Evolutionary conservation across 2,113 vertebrate genomes (phyloP), one percentile per base, ranked within the genome.

Genomic region (Tragelaphus imberbis): DNA sequence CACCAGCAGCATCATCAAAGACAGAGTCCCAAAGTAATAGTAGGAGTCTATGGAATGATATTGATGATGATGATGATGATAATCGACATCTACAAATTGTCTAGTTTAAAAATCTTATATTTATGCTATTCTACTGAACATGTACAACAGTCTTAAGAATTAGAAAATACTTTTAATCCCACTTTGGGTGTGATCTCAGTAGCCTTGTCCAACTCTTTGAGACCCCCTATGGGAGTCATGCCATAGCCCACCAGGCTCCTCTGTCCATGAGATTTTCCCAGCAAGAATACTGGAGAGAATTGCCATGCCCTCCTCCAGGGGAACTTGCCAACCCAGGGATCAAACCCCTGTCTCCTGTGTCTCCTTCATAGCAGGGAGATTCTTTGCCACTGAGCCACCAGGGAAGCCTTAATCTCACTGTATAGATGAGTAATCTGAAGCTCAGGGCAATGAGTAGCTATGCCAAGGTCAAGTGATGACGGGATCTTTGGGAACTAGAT

Each of bases 1-100:
- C 3, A 61, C 3, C 12, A 71, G 49, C 4, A 53, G 0, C 7
- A 11, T 56, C 16, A 11, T 44, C 27, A 53, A 63, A 56, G 19
- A 51, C 5, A 51, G 13, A 56, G n/a, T 47, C 14, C 5, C 59
- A 17, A 27, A 90, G 13, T 12, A 80, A 59, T 1, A 55, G 3
- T 5, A 58, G 16, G 9, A 59, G 3, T 9, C 27, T 3, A 2
- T 40, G 2, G 2, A 21, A 11, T 12, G 13, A 40, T 2, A 25
- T 13, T 4, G 9, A 53, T 3, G 33, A 28, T 28, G 63, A 21
- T 3, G 14, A 7, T 16, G 49, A 28, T n/a, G 11, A 53, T 1
- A 80, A 12, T 6, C 51, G 13, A 15, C 1, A n/a, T 15, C 33
- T 15, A 33, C 5, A 12, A 17, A 4, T 1, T 33, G 3, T 55